Base-by-base conservation (phyloP, 2,113 vertebrate species). In the Brienomyrus longianalis region DNA sequence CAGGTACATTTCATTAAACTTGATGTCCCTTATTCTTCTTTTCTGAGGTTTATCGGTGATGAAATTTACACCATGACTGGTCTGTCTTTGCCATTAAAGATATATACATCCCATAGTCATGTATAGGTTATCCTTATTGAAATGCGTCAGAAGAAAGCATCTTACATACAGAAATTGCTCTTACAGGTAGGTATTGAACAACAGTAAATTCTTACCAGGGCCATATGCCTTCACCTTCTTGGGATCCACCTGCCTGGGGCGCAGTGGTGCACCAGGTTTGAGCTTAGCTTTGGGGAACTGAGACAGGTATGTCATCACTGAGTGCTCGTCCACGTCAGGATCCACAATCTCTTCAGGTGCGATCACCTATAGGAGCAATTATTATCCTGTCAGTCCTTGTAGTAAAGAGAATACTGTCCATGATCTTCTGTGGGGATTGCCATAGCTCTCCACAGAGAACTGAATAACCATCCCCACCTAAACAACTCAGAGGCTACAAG, bases 261-360 rank as follows among this genome's bases (percentile, higher is more conserved):
- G 96, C 43, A 98, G 91, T 80, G 97, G 95, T 86, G 98, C 97
- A 0, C 97, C 97, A 0, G 98, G 97, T 91, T 98, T 98, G 88
- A 98, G 96, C 90, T 98, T 98, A 74, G 98, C 96, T 90, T 98
- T 98, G 77, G 98, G 98, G 94, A 98, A 98, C 96, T 98, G 98
- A 86, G 98, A 98, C 92, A 98, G 95, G 95, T 98, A 98, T 48
- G 98, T 98, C 98, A 98, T 98, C 89, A 98, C 98, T 0, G 98
- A 98, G 91, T 98, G 98, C 90, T 98, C 98, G 17, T 98, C 98
- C 92, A 98, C 98, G 35, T 98, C 96, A 92, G 97, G 98, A 93
- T 98, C 97, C 92, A 98, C 98, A 0, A 98, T 98, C 94, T 98
- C 98, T 93, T 98, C 98, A 0, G 98, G 98, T 19, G 97, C 97